Conservation (phyloP, 2,113 vertebrate genomes). For the Spilogale gracilis region DNA sequence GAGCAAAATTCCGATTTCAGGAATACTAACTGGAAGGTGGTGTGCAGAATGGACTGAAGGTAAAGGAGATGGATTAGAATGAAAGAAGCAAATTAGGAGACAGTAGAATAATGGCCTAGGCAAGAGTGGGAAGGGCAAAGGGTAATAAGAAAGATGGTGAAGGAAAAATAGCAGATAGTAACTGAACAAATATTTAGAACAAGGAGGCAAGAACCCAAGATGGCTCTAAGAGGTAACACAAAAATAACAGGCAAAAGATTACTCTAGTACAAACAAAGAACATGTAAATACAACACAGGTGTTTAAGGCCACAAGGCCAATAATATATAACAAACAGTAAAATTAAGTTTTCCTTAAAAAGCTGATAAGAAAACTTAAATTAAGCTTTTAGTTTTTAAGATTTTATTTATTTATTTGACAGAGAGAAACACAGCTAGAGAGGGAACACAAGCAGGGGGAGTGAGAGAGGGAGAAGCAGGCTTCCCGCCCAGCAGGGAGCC, state of each 20-base stretch:
- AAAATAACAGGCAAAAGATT: background rate
- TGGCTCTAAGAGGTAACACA: background rate
- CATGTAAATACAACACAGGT: background rate
- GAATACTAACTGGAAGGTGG: background rate
- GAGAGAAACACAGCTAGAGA: too few species aligned
- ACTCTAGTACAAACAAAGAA: background rate
- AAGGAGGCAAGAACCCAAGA: background rate
- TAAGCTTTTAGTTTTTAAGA: too few species aligned
- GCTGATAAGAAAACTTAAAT: background rate
- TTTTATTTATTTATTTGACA: too few species aligned
- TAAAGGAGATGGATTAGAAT: background rate
- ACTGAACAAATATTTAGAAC: background rate
- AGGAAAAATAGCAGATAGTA: background rate
- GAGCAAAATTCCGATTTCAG: background rate
- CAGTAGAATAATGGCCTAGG: background rate
- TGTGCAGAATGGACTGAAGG: background rate
- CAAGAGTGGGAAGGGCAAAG: background rate
- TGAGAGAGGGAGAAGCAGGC: too few species aligned
- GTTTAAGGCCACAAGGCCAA: background rate
- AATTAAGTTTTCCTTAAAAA: conserved; percentile 15
- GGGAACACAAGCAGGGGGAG: too few species aligned
- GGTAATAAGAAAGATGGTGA: background rate
- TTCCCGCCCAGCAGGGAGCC: too few species aligned
- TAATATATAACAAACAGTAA: background rate
- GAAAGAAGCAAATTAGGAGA: background rate